Evolutionary conservation across 2,888 invertebrate species (phyloP).

Genomic region (Chrysotoxum bicinctum): DNA sequence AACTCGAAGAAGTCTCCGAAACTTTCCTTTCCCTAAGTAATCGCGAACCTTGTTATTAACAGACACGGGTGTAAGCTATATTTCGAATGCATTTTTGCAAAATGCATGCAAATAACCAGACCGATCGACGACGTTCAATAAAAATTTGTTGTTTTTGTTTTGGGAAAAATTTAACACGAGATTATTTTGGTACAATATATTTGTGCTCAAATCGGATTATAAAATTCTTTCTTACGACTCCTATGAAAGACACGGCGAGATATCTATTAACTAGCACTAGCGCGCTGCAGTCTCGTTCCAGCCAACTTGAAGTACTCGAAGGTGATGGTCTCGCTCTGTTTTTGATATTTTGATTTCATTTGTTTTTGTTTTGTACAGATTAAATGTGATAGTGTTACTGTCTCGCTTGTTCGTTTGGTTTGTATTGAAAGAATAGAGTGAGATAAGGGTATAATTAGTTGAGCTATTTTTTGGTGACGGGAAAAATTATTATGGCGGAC

Average conservation of each 20-base stretch:
- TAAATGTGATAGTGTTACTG: not conserved
- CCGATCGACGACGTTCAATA: conserved; percentile 12
- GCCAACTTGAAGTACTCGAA: conserved; percentile 20
- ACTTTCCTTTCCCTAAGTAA: conserved; percentile 46
- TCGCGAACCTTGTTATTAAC: conserved; percentile 62
- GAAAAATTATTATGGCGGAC: conserved; percentile 13
- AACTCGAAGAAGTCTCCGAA: conserved; percentile 19
- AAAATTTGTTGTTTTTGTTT: not conserved
- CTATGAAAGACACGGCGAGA: conserved; percentile 62
- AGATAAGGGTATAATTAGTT: not conserved
- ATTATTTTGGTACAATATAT: conserved; percentile 26
- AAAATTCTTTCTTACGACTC: conserved; percentile 55
- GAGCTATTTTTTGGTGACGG: not conserved
- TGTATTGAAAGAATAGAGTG: not conserved
- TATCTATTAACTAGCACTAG: conserved; percentile 40
- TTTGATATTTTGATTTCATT: conserved; percentile 62
- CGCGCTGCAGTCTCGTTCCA: conserved; percentile 62
- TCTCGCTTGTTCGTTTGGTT: not conserved
- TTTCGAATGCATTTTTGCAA: conserved; percentile 59
- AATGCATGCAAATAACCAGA: conserved; percentile 59
- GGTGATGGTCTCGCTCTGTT: conserved; percentile 49
- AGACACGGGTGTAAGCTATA: conserved; percentile 62
- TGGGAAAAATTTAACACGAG: conserved; percentile 26
- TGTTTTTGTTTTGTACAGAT: not conserved
- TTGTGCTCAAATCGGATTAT: conserved; percentile 36